Evolutionary conservation across 2,113 vertebrate genomes (phyloP).

Genomic region (Oreochromis spilurus): DNA sequence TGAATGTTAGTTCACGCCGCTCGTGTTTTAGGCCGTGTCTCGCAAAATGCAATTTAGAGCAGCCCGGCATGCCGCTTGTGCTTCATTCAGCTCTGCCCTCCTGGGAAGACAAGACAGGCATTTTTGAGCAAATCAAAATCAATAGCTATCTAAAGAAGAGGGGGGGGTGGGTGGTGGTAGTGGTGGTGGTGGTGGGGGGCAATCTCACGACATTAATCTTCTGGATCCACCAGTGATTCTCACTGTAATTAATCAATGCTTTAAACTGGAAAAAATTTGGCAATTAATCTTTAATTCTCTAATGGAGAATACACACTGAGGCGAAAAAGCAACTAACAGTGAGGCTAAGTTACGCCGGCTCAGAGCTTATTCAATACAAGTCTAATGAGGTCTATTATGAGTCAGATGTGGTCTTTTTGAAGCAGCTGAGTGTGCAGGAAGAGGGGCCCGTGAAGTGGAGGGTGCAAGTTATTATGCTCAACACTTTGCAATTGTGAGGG

Average conservation of each 20-base stretch:
- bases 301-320: slow-evolving; percentile 49
- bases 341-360: slow-evolving; percentile 34
- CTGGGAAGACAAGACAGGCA: slow-evolving; percentile 37
- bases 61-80: not conserved
- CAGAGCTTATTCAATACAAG: slow-evolving; percentile 53
- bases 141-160: slow-evolving; percentile 66
- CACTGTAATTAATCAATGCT: slow-evolving; percentile 69
- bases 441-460: slow-evolving; percentile 23
- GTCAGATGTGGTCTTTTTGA: slow-evolving; percentile 56
- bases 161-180: not conserved
- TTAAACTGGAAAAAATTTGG: slow-evolving; percentile 62
- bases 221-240: slow-evolving; percentile 50
- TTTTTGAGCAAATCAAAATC: slow-evolving; percentile 70
- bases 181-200: not conserved
- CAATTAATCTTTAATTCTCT: slow-evolving; percentile 72
- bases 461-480: slow-evolving; percentile 49
- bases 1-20: slow-evolving; percentile 33
- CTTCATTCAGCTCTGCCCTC: slow-evolving; percentile 28
- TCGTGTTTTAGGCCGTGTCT: slow-evolving; percentile 26
- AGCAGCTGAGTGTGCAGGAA: slow-evolving; percentile 51
- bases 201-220: slow-evolving; percentile 68
- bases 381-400: slow-evolving; percentile 67
- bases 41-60: slow-evolving; percentile 43
- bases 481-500: slow-evolving; percentile 35
- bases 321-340: slow-evolving; percentile 10